Conservation (phyloP, 1,140 invertebrate genomes). For the Samia ricini region DNA sequence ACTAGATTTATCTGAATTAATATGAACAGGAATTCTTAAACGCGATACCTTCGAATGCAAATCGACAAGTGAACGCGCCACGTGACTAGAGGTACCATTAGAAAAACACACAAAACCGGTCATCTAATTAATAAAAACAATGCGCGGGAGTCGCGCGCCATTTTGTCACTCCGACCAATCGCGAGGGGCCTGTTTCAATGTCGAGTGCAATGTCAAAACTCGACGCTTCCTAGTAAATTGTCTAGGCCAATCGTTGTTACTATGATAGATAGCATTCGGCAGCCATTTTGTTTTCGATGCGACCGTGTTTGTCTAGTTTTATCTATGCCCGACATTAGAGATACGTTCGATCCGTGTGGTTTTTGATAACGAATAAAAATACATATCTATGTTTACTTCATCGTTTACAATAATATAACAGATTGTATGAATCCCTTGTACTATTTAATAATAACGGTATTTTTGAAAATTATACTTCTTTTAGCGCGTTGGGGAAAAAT, state of each 20-base stretch:
- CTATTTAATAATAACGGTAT: too few relatives aligned
- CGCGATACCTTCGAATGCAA: background rate
- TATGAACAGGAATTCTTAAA: background rate
- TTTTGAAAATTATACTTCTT: too few relatives aligned
- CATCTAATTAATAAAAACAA: slow-evolving; percentile 9
- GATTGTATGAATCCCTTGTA: too few relatives aligned
- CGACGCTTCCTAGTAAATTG: slow-evolving; percentile 9
- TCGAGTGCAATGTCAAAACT: slow-evolving; percentile 7
- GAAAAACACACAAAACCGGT: slow-evolving; percentile 8
- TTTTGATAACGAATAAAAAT: background rate
- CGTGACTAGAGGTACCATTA: slow-evolving; percentile 1
- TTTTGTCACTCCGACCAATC: background rate
- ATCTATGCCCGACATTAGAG: background rate
- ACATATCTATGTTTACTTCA: too few relatives aligned
- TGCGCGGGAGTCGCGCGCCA: slow-evolving; percentile 11
- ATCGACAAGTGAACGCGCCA: background rate
- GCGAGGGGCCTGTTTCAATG: background rate
- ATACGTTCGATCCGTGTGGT: background rate
- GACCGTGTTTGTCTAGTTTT: background rate
- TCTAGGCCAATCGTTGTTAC: slow-evolving; percentile 9
- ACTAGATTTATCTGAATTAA: background rate
- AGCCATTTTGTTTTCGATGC: slow-evolving; percentile 11
- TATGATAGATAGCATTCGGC: slow-evolving; percentile 11
- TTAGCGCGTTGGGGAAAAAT: too few relatives aligned
- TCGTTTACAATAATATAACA: too few relatives aligned